Conservation (phyloP, 2,797 vertebrate genomes). For the Gobio occitaniae region DNA sequence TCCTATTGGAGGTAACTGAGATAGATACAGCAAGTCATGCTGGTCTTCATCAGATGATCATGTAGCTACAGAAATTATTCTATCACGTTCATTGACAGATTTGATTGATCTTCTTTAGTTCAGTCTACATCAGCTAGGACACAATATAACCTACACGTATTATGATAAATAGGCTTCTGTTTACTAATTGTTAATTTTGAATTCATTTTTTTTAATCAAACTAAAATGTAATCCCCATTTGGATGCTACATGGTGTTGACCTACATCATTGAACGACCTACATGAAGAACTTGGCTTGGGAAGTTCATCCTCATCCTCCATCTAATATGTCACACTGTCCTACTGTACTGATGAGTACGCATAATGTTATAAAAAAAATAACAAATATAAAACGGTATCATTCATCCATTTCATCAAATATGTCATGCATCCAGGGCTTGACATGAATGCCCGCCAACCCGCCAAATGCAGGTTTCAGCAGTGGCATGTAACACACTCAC, state of each 20-base stretch:
- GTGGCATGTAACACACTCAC: no score
- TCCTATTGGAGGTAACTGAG: constrained; percentile 21
- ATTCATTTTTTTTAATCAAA: background rate
- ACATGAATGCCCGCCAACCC: no score
- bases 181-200: background rate
- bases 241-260: constrained; percentile 62
- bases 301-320: constrained; percentile 40
- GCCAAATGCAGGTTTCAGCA: no score
- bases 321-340: constrained; percentile 21
- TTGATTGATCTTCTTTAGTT: background rate
- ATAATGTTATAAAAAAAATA: background rate
- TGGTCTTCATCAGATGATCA: constrained; percentile 5
- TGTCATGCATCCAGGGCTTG: background rate
- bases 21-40: constrained; percentile 38
- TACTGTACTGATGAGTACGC: background rate
- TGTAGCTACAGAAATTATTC: background rate
- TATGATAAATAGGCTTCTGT: background rate
- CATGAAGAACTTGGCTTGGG: constrained; percentile 52
- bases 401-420: background rate
- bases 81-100: background rate
- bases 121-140: background rate
- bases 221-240: background rate
- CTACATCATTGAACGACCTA: constrained; percentile 77
- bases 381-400: background rate
- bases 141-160: background rate